A percentile compares a stretch with the other conserved stretches of the same genome.
Evolutionary conservation across 1,140 invertebrate species (phyloP).

Genomic region (Macrotrachela quadricornifera): DNA sequence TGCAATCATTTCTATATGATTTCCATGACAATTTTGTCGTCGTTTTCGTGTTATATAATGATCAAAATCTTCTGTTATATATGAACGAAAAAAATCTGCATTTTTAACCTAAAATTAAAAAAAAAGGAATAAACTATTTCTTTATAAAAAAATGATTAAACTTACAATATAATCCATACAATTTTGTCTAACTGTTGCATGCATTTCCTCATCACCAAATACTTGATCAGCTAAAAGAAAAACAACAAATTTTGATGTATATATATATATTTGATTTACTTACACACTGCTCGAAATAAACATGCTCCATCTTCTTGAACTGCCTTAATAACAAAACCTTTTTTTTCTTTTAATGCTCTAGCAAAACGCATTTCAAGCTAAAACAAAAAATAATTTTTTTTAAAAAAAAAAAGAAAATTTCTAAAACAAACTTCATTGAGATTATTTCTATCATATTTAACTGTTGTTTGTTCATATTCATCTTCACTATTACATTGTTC

Average conservation of each 20-base stretch:
- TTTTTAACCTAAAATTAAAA: constrained; percentile 45
- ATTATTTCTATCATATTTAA: too few species aligned
- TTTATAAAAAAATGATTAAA: constrained; percentile 10
- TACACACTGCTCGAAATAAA: constrained; percentile 58
- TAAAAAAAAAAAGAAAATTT: too few species aligned
- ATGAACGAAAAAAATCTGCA: constrained; percentile 70
- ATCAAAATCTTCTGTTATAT: constrained; percentile 73
- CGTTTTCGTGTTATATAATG: constrained; percentile 51
- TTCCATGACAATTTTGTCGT: constrained; percentile 56
- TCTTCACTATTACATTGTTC: too few species aligned
- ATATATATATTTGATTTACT: constrained; percentile 11
- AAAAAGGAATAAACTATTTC: constrained; percentile 8
- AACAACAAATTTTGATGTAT: not conserved
- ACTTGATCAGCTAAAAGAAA: constrained; percentile 53
- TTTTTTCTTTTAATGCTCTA: constrained; percentile 26
- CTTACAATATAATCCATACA: constrained; percentile 81
- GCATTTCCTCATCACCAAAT: constrained; percentile 79
- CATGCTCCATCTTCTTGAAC: constrained; percentile 82
- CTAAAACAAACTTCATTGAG: too few species aligned
- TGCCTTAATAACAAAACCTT: constrained; percentile 57
- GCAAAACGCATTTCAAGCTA: constrained; percentile 32
- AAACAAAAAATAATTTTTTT: constrained; percentile 8
- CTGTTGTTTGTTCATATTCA: too few species aligned
- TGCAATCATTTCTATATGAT: constrained; percentile 80
- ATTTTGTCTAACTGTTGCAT: constrained; percentile 53